phyloP scores from a whole-genome alignment of 2,797 vertebrate species.

The Octomys mimax region DNA sequence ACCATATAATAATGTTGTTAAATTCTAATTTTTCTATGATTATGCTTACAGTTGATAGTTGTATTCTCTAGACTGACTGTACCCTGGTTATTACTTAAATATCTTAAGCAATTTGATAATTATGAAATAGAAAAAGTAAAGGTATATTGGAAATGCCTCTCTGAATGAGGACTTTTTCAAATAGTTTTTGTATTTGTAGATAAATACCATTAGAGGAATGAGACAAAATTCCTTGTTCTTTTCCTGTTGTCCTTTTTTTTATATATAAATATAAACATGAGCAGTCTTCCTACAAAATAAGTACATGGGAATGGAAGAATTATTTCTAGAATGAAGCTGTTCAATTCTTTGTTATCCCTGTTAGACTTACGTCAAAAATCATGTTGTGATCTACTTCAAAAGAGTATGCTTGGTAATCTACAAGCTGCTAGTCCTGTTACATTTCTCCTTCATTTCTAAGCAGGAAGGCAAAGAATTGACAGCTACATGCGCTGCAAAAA shows the following conservation, averaged over 20 bases:
- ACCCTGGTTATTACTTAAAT: neutral
- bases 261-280: slow-evolving; percentile 21
- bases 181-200: neutral
- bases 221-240: neutral
- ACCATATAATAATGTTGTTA: neutral
- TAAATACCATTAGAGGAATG: slow-evolving; percentile 12
- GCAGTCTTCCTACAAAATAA: slow-evolving; percentile 17
- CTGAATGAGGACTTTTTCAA: neutral
- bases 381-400: neutral
- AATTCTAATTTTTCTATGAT: neutral
- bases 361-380: neutral
- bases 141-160: neutral
- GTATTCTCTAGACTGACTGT: neutral
- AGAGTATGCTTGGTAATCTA: neutral
- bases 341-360: neutral
- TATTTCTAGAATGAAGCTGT: neutral
- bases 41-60: neutral
- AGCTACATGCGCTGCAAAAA: slow-evolving; percentile 7
- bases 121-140: slow-evolving; percentile 19
- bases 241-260: slow-evolving; percentile 13
- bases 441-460: neutral
- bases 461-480: neutral
- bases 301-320: neutral
- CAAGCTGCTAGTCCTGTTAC: neutral
- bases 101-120: neutral